Base-by-base conservation (phyloP, 2,797 vertebrate genomes). In the Tenualosa ilisha region DNA sequence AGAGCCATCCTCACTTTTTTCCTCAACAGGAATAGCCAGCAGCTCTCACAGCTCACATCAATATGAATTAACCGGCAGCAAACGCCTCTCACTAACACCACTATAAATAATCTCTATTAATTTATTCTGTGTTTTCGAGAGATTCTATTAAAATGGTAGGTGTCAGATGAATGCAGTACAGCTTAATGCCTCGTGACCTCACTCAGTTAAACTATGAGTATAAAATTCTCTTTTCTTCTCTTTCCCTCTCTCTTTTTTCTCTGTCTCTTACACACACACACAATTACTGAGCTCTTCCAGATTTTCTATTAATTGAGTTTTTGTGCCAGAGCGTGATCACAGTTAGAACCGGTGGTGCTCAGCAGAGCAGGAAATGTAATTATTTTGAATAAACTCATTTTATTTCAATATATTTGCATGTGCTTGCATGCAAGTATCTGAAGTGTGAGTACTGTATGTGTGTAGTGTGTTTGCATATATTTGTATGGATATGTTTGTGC, bases 291-390 rank as follows among this genome's bases (percentile, higher is more conserved):
- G 24, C 11, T 68, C 9, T 68, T 68, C 9, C 63, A 68, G 63
- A 20, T 68, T 68, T 68, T 68, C 63, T 68, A 68, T 68, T 68
- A 68, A 68, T 68, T 68, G 63, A 68, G 26, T 68, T 68, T 68
- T 68, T 68, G 63, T 31, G 63, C 26, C 63, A 68, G 63, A 31
- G 63, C 12, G 24, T n/a, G 26, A 68, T 68, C 24, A 37, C 24
- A 68, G 63, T 37, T 68, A 68, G 63, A 68, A 37, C 24, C 63
- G 22, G 63, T 37, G 24, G 63, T 68, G 26, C 63, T 15, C 63
- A 68, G 31, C 63, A 15, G 63, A 26, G 63, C 63, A 68, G 63
- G 63, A 37, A 68, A 37, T 68, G 26, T 31, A 68, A 68, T 68
- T 68, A 68, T 68, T 68, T 68, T 12, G 24, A 68, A 63, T 24